Evolutionary conservation across 2,888 invertebrate genomes (phyloP).

Genomic region (Cephus rjabovi): DNA sequence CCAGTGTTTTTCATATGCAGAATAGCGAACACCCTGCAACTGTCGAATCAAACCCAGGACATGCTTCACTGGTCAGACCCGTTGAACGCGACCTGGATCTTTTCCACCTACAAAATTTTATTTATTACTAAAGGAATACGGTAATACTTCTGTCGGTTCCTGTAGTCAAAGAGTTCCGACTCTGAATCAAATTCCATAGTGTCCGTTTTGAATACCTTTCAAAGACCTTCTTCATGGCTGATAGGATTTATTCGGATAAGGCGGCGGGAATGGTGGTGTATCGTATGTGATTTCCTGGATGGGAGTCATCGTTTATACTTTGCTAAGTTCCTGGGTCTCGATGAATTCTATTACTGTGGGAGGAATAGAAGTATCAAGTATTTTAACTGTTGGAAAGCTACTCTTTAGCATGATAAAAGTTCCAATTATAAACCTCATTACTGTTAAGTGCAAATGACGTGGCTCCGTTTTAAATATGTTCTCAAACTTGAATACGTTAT

Average conservation of each 20-base stretch:
- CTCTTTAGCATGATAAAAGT: not conserved
- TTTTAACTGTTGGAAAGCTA: not conserved
- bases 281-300: not conserved
- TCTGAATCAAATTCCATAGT: not conserved
- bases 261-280: not conserved
- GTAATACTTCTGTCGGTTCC: not conserved
- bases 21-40: not conserved
- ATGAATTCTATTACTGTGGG: not conserved
- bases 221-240: not conserved
- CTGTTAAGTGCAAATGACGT: not conserved
- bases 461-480: not conserved
- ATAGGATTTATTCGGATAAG: not conserved
- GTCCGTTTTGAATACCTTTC: not conserved
- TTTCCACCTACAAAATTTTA: not conserved
- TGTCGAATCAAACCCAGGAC: not conserved
- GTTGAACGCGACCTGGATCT: not conserved
- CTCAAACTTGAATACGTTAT: not conserved
- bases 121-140: not conserved
- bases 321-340: not conserved
- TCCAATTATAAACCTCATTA: not conserved
- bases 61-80: not conserved
- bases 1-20: constrained; percentile 4
- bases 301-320: not conserved
- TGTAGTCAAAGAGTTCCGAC: not conserved
- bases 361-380: not conserved